Base-by-base conservation (phyloP, 2,113 vertebrate species). In the Mormyrus iriodes region DNA sequence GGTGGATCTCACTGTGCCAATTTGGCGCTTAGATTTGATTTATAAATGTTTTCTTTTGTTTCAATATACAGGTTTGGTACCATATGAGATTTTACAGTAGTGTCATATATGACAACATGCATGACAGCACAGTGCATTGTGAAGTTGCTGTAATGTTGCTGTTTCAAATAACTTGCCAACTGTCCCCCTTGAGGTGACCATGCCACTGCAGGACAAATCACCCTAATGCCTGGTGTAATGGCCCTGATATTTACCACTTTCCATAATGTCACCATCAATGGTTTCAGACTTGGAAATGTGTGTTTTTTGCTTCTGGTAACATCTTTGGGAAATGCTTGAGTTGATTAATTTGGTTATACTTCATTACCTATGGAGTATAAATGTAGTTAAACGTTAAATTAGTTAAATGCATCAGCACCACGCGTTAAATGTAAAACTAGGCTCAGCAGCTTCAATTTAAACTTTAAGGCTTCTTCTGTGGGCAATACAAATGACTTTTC, bases 71-170 rank as follows among this genome's bases (percentile, higher is more conserved):
- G n/a, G 21, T 49, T 10, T 91, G 90, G 91, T 91, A 90, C 88
- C 90, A 92, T 92, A 42, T 79, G 35, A 79, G 17, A 89, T 91
- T 91, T 90, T 44, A 88, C 73, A 61, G 91, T 92, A 88, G 15
- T 79, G 35, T 42, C 35, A 42, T 79, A 42, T 8, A 79, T 89
- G 88, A 90, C 51, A 82, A 65, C 82, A 84, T 92, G 89, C 90
- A 89, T 10, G 39, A 91, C 35, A 90, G 76, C 90, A 87, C 90
- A 85, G 79, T 85, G 65, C 88, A 89, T 85, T 53, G 87, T 92
- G 48, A 49, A 51, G 83, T 51, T 7, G 27, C n/a, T 69, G 61
- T 13, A 1, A 31, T 13, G 61, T n/a, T 69, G 10, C 1, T 69
- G 61, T 31, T 69, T 69, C 31, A 10, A 69, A 31, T 27, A 65